Base-by-base conservation (phyloP, 2,113 vertebrate genomes). In the Cololabis saira region DNA sequence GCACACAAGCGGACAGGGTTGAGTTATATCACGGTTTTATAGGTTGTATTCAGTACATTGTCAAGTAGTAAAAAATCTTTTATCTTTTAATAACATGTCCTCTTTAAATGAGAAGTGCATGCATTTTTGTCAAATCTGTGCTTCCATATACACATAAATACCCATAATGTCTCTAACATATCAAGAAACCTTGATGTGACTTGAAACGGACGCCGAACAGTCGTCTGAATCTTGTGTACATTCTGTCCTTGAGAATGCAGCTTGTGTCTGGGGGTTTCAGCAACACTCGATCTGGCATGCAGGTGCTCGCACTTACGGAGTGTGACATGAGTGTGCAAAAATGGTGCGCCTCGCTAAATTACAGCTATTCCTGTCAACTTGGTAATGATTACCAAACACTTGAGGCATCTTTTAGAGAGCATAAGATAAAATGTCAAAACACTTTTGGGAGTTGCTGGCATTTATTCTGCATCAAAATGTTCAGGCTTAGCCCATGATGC, bases 251-350 rank as follows among this genome's bases (percentile, higher is more conserved):
- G 44, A 63, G 71, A 54, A 24, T 27, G 12, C 60, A 67, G 68
- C 81, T 74, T 55, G 58, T 53, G 41, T 68, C 37, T 33, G 51
- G 30, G 14, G 61, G 18, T 40, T 81, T 77, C 16, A 61, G 76
- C 70, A 83, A 76, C 71, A 74, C 76, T 76, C 24, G 49, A 50
- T 75, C 71, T 67, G 57, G 53, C 48, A 63, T 2, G 45, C 47
- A 61, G 65, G 76, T 71, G 60, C 79, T 84, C 74, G 71, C 74
- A 73, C 78, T 76, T 78, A 19, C 19, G 0, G 73, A 61, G 77
- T 82, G 83, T 2, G 49, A 78, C 57, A 30, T 54, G 50, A 84
- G 43, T 59, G 65, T 78, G 79, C 30, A 50, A 83, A 63, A 78
- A 67, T 8, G 11, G 15, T 64, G 71, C 54, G 74, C 76, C 82